phyloP scores from a whole-genome alignment of 2,888 invertebrate species.

The Willowsia nigromaculata region DNA sequence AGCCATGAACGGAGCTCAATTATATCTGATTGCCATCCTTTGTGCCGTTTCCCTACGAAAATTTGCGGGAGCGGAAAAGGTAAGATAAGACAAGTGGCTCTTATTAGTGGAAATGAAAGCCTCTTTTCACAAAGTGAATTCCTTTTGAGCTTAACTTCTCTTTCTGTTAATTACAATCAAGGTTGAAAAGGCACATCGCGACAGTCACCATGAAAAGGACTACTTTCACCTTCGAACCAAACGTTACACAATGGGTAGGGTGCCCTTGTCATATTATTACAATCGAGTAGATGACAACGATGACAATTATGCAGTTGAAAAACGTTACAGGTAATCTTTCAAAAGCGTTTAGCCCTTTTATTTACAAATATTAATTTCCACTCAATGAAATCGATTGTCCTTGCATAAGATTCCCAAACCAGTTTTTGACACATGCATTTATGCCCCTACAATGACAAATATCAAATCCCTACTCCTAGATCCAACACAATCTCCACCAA shows the following conservation, averaged over 20 bases:
- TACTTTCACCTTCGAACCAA: slow-evolving; percentile 45
- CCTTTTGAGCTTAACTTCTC: neutral
- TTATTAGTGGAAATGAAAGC: neutral
- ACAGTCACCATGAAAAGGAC: slow-evolving; percentile 59
- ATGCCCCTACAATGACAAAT: too few relatives aligned
- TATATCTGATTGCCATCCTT: slow-evolving; percentile 53
- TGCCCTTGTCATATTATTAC: slow-evolving; percentile 57
- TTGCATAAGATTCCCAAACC: too few relatives aligned
- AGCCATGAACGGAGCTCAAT: slow-evolving; percentile 52
- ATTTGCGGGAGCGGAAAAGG: slow-evolving; percentile 41
- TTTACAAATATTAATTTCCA: neutral
- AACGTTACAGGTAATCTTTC: slow-evolving; percentile 51
- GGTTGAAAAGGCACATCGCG: slow-evolving; percentile 57
- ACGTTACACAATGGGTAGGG: slow-evolving; percentile 57
- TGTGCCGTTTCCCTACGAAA: slow-evolving; percentile 34
- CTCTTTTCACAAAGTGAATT: neutral
- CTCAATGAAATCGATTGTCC: too few relatives aligned
- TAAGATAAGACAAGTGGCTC: neutral
- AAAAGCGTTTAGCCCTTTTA: neutral
- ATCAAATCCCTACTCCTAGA: neutral
- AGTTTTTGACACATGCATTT: too few relatives aligned
- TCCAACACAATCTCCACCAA: neutral
- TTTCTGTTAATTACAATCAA: neutral
- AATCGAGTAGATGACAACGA: slow-evolving; percentile 45
- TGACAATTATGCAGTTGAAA: slow-evolving; percentile 37